A percentile compares a stretch with the other conserved stretches of the same genome.
Evolutionary conservation across 35 echinoderm and acorn worm genomes (phyloP).

Genomic region (Heliocidaris tuberculata): DNA sequence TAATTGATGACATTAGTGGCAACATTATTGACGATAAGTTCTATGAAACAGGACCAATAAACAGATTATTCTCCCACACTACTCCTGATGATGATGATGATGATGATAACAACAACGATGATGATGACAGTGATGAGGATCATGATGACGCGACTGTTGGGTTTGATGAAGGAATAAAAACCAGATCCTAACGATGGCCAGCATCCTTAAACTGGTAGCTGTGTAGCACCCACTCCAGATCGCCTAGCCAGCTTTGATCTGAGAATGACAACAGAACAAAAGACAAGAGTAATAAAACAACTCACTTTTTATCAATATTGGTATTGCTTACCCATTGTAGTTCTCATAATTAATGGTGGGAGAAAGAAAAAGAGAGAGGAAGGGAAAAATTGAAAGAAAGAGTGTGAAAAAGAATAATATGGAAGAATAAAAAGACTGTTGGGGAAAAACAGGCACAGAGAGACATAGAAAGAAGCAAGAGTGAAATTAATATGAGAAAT

Average conservation of each 20-base stretch:
- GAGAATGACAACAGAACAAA: not conserved
- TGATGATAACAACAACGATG: not conserved
- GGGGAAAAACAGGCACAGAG: not conserved
- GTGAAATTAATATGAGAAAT: not conserved
- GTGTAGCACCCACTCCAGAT: not conserved
- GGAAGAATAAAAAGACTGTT: not conserved
- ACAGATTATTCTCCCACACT: not conserved
- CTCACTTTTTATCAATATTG: not conserved
- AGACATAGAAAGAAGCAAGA: not conserved
- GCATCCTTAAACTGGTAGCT: not conserved
- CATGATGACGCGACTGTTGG: not conserved
- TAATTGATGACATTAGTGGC: too few species aligned
- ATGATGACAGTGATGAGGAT: not conserved
- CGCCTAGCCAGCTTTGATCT: constrained; percentile 33
- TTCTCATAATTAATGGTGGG: not conserved
- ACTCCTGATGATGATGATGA: not conserved
- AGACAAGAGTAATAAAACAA: not conserved
- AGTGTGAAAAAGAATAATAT: not conserved
- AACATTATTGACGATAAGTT: too few species aligned
- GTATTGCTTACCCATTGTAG: not conserved
- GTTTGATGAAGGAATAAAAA: not conserved
- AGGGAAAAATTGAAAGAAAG: not conserved
- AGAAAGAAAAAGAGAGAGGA: not conserved
- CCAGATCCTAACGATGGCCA: too few species aligned
- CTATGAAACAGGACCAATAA: too few species aligned